Evolutionary conservation across 2,113 vertebrate genomes (phyloP).

Genomic region (Dunckerocampus dactyliophorus): DNA sequence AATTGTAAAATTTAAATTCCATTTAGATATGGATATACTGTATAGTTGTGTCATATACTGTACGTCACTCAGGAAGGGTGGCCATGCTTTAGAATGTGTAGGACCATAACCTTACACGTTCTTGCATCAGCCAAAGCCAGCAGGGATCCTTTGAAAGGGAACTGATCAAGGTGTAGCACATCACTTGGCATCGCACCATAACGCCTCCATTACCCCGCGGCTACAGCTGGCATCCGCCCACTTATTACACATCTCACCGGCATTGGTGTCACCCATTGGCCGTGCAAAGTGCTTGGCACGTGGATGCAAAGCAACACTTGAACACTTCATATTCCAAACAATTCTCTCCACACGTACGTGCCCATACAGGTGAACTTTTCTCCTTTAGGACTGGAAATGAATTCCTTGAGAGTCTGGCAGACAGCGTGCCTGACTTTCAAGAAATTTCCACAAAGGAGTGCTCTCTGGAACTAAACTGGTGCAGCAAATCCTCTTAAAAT

Average conservation of each 20-base stretch:
- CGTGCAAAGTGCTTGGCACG: constrained; percentile 38
- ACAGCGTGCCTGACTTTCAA: constrained; percentile 71
- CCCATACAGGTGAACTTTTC: constrained; percentile 25
- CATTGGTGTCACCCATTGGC: constrained; percentile 38
- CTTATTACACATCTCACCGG: constrained; percentile 46
- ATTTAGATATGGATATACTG: too few relatives aligned
- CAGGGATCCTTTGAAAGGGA: constrained; percentile 22
- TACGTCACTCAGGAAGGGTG: too few relatives aligned
- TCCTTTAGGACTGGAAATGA: constrained; percentile 44
- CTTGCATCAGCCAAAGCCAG: constrained; percentile 39
- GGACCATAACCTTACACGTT: too few relatives aligned
- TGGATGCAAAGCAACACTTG: constrained; percentile 4
- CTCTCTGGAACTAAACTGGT: constrained; percentile 76
- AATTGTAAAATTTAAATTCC: too few relatives aligned
- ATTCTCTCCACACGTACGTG: constrained; percentile 6
- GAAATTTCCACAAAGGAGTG: constrained; percentile 71
- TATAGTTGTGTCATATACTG: too few relatives aligned
- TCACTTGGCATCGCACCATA: constrained; percentile 30
- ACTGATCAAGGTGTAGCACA: constrained; percentile 20
- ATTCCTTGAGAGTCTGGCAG: constrained; percentile 45
- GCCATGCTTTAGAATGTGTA: too few relatives aligned
- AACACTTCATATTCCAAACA: constrained; percentile 9
- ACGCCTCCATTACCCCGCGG: constrained; percentile 28
- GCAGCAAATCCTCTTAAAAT: constrained; percentile 78
- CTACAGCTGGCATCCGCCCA: constrained; percentile 43